Percentiles rank a stretch among this genome's conserved stretches.
Conservation (phyloP, 2,113 vertebrate genomes). For the Syrrhaptes paradoxus region DNA sequence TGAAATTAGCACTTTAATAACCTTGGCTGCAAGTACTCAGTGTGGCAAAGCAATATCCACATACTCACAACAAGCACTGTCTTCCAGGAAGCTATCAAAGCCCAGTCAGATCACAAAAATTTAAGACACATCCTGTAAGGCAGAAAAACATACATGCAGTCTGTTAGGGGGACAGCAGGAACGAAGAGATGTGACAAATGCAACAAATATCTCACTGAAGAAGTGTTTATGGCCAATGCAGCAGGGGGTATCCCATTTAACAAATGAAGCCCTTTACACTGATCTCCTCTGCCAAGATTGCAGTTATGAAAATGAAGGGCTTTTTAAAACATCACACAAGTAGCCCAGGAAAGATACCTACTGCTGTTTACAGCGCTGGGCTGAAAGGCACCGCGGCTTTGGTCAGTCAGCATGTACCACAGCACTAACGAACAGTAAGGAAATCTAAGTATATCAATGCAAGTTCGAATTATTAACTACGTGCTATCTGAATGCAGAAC, state of each 20-base stretch:
- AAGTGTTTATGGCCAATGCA: not conserved
- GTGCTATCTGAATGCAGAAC: not conserved
- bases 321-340: not conserved
- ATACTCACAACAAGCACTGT: not conserved
- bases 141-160: not conserved
- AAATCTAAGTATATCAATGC: not conserved
- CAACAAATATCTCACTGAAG: not conserved
- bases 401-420: not conserved
- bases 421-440: not conserved
- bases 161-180: not conserved
- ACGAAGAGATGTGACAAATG: not conserved
- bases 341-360: not conserved
- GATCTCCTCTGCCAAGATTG: not conserved
- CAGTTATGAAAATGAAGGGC: not conserved
- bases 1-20: slow-evolving; percentile 43
- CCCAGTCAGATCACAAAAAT: not conserved
- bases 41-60: not conserved
- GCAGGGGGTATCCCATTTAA: not conserved
- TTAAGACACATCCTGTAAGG: not conserved
- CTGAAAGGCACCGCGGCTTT: not conserved
- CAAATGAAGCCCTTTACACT: not conserved
- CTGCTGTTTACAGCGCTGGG: not conserved
- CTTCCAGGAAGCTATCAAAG: slow-evolving; percentile 2
- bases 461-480: not conserved
- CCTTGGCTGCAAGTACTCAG: not conserved